Base-by-base conservation (phyloP, 2,113 vertebrate genomes). In the crab-eating macaque (Macaca fascicularis) region DNA sequence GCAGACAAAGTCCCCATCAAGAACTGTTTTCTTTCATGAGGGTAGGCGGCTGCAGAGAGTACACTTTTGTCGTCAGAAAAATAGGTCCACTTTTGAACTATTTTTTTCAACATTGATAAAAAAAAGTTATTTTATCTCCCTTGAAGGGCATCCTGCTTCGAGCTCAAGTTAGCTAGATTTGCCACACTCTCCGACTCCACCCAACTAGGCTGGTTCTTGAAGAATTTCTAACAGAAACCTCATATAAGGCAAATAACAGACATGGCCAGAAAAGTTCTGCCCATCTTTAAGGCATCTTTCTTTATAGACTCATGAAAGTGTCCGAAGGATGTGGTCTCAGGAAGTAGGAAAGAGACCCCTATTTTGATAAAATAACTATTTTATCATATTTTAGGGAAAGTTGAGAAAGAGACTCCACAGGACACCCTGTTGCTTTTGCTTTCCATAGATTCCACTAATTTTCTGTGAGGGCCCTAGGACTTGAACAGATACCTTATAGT, bases 21-120 rank as follows among this genome's bases (percentile, higher is more conserved):
- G 97, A 98, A 94, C 52, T 35, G 80, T 97, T 98, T 96, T 70
- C 91, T 98, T 98, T 98, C 96, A 89, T 12, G 90, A 94, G 16
- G 25, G 45, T 6, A 91, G 84, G 78, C 76, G 86, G 93, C 94
- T 96, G 82, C 96, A 64, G 96, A 98, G 98, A 75, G 97, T 27
- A 48, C 87, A 76, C 95, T 95, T 94, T 97, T 98, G 98, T 98
- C 98, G 98, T 98, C 97, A 92, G 97, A 98, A 98, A 96, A 97
- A 98, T 93, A 94, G 97, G 88, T 70, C 95, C 93, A 64, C 94
- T 97, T 98, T 98, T 97, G 97, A 98, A 98, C 95, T 93, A 97
- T 98, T 97, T 98, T 94, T 94, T 98, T 98, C 97, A 97, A 96
- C 96, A 85, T 57, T 69, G 93, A 97, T 97, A 95, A 98, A 98